These are phyloP conservation scores for Spilarctia lutea DNA, from an alignment of 2,888 invertebrate genomes.

Conservation along the genomic window DNA sequence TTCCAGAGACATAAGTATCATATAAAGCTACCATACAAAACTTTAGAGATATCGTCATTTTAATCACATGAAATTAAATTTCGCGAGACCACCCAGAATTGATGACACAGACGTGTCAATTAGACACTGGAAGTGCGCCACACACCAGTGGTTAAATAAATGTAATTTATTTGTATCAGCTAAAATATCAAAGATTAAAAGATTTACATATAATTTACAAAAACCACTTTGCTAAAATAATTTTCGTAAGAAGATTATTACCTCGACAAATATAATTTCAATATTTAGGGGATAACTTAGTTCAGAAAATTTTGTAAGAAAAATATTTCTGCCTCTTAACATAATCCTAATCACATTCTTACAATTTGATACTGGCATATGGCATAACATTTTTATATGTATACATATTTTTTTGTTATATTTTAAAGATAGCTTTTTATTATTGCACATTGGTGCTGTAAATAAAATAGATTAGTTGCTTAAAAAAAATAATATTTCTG, in stretches of 20 bases:
- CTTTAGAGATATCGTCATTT: no score
- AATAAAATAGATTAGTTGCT: no score
- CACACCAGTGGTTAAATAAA: no score
- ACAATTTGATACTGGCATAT: neutral
- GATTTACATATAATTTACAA: conserved; percentile 17
- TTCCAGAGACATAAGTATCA: no score
- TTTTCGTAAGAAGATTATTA: conserved; percentile 26
- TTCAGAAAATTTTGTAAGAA: conserved; percentile 20
- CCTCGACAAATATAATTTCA: conserved; percentile 28
- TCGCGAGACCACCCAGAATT: no score
- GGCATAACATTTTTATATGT: neutral
- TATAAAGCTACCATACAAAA: no score
- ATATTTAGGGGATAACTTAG: conserved; percentile 29
- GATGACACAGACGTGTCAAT: no score
- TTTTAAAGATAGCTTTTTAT: neutral
- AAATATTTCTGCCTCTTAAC: neutral
- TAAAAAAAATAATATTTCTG: no score
- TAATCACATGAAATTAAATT: no score
- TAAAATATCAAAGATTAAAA: conserved; percentile 10
- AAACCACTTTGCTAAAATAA: conserved; percentile 33
- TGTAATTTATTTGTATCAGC: neutral
- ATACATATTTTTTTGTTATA: neutral
- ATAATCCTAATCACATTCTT: neutral
- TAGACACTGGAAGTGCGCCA: no score
- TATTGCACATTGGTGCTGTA: no score